Evolutionary conservation across 2,888 invertebrate genomes (phyloP), one percentile per base, ranked within the genome.

Genomic region (Cephus nigrinus): DNA sequence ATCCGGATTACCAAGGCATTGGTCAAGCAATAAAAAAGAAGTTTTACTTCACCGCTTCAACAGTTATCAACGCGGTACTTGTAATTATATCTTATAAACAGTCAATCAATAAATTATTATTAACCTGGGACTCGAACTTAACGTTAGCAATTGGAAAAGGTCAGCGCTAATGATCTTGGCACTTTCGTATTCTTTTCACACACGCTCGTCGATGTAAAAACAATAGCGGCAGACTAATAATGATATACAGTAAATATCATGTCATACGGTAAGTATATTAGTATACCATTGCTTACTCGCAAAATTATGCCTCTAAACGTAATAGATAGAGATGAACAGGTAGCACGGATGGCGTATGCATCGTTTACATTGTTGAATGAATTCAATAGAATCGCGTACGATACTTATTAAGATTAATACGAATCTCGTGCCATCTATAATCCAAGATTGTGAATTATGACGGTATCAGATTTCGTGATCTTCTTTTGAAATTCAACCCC

Each of bases 161-260:
- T 15, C 40, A 15, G 40, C 15, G 40, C 40, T 40, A 40, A 23
- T 15, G 40, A 32, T 32, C 71, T 31, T 71, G 71, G 71, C 71
- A 32, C 15, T 71, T 71, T 33, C 71, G 71, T n/a, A 15, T 32
- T 31, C 71, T 32, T 71, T 11, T 33, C 31, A 12, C 71, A 71
- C 31, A 12, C 71, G 71, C 72, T 72, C 77, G 74, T 78, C 55
- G 35, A 32, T 72, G 40, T 76, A 79, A 80, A 80, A 36, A 78
- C 75, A 73, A 76, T 79, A 74, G 80, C 78, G 34, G 74, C 69
- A 75, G 72, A 68, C 76, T 55, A 76, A 77, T 78, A 36, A 72
- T 78, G 77, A 78, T 78, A 78, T 80, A 84, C 81, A 77, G 80
- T 80, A 80, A 83, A 82, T 82, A 83, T 83, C 83, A 81, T 80